Evolutionary conservation across 1,140 invertebrate genomes (phyloP).

Genomic region (Pseudobourletiella spinata): DNA sequence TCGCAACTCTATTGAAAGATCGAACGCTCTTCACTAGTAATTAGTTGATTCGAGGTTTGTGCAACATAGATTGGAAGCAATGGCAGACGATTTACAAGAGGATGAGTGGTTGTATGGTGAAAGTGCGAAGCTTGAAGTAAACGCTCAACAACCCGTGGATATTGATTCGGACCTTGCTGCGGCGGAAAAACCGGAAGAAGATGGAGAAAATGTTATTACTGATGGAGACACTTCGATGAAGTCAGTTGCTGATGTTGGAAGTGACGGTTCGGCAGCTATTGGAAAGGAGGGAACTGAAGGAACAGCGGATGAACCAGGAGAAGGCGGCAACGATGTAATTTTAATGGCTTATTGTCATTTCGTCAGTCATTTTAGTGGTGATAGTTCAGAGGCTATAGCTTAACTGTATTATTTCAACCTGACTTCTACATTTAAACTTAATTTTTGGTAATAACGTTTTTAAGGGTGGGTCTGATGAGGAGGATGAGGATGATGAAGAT

Average conservation of each 20-base stretch:
- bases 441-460: not conserved
- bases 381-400: not conserved
- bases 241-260: not conserved
- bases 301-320: slow-evolving; percentile 4
- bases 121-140: slow-evolving; percentile 5
- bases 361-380: not conserved
- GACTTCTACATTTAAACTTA: slow-evolving; percentile 1
- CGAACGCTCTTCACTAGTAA: too few species aligned
- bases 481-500: slow-evolving; percentile 58
- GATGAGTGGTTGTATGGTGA: slow-evolving; percentile 67
- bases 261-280: not conserved
- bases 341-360: not conserved
- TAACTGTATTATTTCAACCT: not conserved
- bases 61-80: not conserved
- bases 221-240: slow-evolving; percentile 21
- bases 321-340: slow-evolving; percentile 11
- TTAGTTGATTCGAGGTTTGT: too few species aligned
- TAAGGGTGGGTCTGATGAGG: slow-evolving; percentile 50
- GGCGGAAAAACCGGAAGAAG: slow-evolving; percentile 15
- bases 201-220: not conserved
- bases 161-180: slow-evolving; percentile 36
- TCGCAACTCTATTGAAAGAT: too few species aligned
- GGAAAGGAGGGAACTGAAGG: not conserved
- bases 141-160: slow-evolving; percentile 31
- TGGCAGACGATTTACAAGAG: slow-evolving; percentile 51